phyloP scores from a whole-genome alignment of 2,113 vertebrate genomes.

The Mugil cephalus region DNA sequence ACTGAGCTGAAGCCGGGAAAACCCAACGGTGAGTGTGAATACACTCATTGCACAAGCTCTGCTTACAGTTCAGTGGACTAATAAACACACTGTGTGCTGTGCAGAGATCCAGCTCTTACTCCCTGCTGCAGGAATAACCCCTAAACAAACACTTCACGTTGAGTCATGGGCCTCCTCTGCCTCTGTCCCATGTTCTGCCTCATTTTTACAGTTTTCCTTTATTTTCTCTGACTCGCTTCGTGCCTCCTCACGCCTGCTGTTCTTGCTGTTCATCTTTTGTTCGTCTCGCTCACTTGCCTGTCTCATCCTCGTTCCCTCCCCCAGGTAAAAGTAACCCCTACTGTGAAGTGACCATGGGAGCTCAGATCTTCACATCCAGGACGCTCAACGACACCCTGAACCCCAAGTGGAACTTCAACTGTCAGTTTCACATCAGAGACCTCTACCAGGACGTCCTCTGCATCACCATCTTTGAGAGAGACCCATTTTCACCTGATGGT shows the following conservation, averaged over 20 bases:
- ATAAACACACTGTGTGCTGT: slow-evolving; percentile 1
- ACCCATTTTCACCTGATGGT: slow-evolving; percentile 97
- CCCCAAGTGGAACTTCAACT: slow-evolving; percentile 98
- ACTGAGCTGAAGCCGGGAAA: slow-evolving; percentile 93
- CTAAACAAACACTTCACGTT: slow-evolving; percentile 11
- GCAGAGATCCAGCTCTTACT: background rate
- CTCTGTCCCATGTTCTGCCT: background rate
- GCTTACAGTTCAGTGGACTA: background rate
- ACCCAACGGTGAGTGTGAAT: slow-evolving; percentile 86
- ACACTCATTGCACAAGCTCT: background rate
- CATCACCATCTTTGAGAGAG: slow-evolving; percentile 93
- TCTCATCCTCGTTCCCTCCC: background rate
- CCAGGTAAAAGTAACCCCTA: slow-evolving; percentile 95
- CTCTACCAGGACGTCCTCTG: slow-evolving; percentile 95
- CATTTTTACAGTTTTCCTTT: background rate
- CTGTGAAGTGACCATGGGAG: slow-evolving; percentile 96
- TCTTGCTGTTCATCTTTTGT: no score
- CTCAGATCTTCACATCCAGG: slow-evolving; percentile 93
- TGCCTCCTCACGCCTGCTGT: background rate
- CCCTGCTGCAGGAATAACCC: background rate
- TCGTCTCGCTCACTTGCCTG: background rate
- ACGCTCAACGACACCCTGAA: slow-evolving; percentile 92
- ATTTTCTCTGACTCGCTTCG: background rate
- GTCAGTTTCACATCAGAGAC: slow-evolving; percentile 97
- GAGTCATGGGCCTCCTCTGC: background rate